Conservation (phyloP, 2,113 vertebrate species). For the Cepphus grylle region DNA sequence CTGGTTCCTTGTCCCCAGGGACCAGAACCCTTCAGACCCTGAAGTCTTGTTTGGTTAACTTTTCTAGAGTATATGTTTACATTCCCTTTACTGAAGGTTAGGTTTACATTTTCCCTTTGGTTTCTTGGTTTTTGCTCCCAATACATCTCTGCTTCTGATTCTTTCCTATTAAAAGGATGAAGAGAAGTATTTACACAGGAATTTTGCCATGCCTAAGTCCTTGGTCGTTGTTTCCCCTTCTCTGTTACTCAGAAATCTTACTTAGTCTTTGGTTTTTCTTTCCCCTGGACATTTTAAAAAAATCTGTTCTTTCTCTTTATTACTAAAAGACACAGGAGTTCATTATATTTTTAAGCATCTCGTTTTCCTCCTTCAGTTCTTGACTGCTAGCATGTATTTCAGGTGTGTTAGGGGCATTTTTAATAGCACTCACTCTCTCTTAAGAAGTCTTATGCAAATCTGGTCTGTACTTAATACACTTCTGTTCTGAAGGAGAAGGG, state of each 20-base stretch:
- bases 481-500: not conserved
- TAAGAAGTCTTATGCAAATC: conserved; percentile 32
- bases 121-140: not conserved
- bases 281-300: not conserved
- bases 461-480: not conserved
- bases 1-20: not conserved
- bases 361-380: not conserved
- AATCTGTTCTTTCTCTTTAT: not conserved
- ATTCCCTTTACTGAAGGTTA: not conserved
- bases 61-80: not conserved
- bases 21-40: not conserved
- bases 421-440: not conserved
- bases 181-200: not conserved
- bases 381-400: not conserved
- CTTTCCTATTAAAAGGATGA: not conserved
- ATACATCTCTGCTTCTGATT: not conserved
- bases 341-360: conserved; percentile 28
- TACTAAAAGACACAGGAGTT: not conserved
- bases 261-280: not conserved
- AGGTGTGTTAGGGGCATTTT: not conserved
- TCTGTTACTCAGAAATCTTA: not conserved
- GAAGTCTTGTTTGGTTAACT: not conserved
- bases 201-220: not conserved
- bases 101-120: not conserved
- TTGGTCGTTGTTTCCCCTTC: not conserved